phyloP scores from a whole-genome alignment of 2,888 invertebrate species.

The Ashinkailepas kermadecensis region DNA sequence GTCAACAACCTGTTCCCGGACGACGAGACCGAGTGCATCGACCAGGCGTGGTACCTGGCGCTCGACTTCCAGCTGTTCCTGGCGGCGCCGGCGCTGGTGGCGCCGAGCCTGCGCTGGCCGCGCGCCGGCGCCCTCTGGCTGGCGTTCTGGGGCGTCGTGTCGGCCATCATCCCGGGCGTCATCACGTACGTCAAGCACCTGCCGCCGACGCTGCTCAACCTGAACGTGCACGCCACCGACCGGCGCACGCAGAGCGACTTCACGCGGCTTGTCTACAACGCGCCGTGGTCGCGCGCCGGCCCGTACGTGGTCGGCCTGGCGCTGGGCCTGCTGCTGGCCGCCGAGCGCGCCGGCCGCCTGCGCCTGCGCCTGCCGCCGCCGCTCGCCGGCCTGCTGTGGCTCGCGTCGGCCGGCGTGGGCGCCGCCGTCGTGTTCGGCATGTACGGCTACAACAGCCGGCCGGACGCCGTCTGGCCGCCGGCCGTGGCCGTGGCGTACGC shows the following conservation, averaged over 20 bases:
- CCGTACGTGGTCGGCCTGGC: constrained; percentile 23
- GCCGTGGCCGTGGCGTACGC: constrained; percentile 25
- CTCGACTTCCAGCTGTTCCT: constrained; percentile 3
- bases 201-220: constrained; percentile 7
- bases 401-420: neutral
- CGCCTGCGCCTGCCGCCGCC: neutral
- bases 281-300: constrained; percentile 23
- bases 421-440: constrained; percentile 24
- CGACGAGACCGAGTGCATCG: neutral
- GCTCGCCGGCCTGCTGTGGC: constrained; percentile 2
- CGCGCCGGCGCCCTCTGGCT: neutral
- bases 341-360: neutral
- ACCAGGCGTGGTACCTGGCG: constrained; percentile 3
- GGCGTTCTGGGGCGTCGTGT: neutral
- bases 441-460: constrained; percentile 18
- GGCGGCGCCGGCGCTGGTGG: neutral
- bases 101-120: neutral
- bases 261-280: neutral
- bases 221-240: neutral
- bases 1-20: constrained; percentile 20
- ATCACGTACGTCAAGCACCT: neutral
- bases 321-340: neutral
- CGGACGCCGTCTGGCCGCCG: neutral
- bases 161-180: neutral
- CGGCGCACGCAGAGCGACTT: neutral